Evolutionary conservation across 1,140 invertebrate genomes (phyloP), one percentile per base, ranked within the genome.

Genomic region (Wiebesia pumilae): DNA sequence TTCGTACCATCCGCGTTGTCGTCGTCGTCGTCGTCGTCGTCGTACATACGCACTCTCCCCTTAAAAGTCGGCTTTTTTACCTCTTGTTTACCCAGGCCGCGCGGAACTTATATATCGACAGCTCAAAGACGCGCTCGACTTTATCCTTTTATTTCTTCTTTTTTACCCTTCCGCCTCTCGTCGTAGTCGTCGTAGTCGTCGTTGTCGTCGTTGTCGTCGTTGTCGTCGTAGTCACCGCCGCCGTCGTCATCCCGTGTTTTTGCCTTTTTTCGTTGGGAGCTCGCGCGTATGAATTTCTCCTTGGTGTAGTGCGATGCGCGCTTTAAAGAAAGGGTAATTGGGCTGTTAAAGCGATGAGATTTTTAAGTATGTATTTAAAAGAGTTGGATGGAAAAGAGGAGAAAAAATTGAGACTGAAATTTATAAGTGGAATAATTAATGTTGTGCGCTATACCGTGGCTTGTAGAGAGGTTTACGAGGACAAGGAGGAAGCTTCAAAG

Each of bases 291-390:
- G 47, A 78, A 83, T 86, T 81, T 83, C 54, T 43, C 71, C 71
- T 75, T 43, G 38, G 71, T 24, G 43, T 33, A 21, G 77, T 6
- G 75, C 33, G 75, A 35, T 51, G 65, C 69, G 47, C 78, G 51
- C 47, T 21, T 19, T n/a, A n/a, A 51, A 27, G 67, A 75, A 67
- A 58, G 85, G 67, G 85, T 86, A 86, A 86, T 86, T 86, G 85
- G 85, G 71, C 81, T 67, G 80, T 86, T 83, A 83, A 86, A 79
- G 24, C 73, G 85, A 86, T 86, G 85, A 83, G 71, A 83, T 86
- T 86, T 86, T 82, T 73, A 85, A 85, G 84, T 43, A 79, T 84
- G 83, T 69, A 84, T 79, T 84, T 79, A 67, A 79, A 84, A 79
- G 75, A 35, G 47, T 69, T 58, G 62, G 54, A 33, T 16, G 77